Evolutionary conservation across 30 jellyfish, hydroid and myxozoan species (phyloP).

Genomic region (Aurelia coerulea): DNA sequence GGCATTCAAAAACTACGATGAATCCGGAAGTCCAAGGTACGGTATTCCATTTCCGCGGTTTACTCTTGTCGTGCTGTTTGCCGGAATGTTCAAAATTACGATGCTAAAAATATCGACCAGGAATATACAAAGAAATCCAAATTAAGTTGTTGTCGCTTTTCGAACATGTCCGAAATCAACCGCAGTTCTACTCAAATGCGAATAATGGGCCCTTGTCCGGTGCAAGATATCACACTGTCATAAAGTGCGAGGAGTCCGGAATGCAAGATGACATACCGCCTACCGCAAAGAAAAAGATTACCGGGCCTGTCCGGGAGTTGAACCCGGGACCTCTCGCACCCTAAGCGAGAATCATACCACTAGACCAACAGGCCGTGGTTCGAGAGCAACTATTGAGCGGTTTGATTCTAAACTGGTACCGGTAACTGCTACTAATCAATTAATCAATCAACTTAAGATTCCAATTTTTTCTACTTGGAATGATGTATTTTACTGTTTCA

Average conservation of each 20-base stretch:
- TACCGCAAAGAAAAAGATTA: not conserved
- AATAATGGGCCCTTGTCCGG: too few relatives aligned
- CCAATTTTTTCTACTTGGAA: not conserved
- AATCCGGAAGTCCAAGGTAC: slow-evolving; percentile 98
- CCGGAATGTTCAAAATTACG: too few relatives aligned
- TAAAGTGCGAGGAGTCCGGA: too few relatives aligned
- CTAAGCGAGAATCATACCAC: slow-evolving; percentile 77
- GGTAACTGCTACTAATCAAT: slow-evolving; percentile 19
- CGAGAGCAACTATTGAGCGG: not conserved
- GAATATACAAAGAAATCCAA: too few relatives aligned
- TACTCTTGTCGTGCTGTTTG: too few relatives aligned
- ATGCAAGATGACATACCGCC: not conserved
- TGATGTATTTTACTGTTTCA: not conserved
- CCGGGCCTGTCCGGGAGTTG: slow-evolving; percentile 75
- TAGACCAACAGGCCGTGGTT: slow-evolving; percentile 62
- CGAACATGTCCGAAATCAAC: too few relatives aligned
- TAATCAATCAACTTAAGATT: too few relatives aligned
- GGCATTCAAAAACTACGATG: slow-evolving; percentile 98
- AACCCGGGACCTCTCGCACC: slow-evolving; percentile 81
- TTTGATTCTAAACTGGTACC: not conserved
- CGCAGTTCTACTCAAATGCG: too few relatives aligned
- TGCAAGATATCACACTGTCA: too few relatives aligned
- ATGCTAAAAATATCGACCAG: too few relatives aligned
- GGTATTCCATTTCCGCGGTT: not conserved
- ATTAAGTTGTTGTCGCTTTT: too few relatives aligned